Conservation (phyloP, 2,797 vertebrate genomes). For the Myotis planiceps region DNA sequence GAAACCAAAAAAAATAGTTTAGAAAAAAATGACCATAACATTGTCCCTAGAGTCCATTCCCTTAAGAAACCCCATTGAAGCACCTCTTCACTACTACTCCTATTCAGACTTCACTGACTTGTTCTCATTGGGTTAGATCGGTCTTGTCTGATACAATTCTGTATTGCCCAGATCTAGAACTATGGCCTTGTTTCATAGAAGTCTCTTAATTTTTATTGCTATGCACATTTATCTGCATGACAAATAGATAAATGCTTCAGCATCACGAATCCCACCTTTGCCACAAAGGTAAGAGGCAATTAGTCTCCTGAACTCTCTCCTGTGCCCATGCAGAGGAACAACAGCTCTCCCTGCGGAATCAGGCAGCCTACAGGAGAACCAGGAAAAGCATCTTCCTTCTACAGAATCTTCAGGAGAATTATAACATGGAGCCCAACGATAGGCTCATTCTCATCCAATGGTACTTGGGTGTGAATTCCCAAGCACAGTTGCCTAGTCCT, state of each 20-base stretch:
- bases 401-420: neutral
- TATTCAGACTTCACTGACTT: neutral
- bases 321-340: neutral
- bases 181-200: neutral
- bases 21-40: neutral
- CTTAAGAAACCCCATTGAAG: neutral
- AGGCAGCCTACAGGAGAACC: neutral
- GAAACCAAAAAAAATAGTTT: conserved; percentile 19
- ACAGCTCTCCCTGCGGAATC: neutral
- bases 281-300: neutral
- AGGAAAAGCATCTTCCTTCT: neutral
- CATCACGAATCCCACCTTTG: neutral
- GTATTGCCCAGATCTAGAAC: neutral
- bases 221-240: neutral
- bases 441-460: neutral
- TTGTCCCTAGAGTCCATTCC: no score
- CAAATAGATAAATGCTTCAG: neutral
- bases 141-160: neutral
- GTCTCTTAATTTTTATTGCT: neutral
- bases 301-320: neutral
- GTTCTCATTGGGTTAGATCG: neutral
- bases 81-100: neutral
- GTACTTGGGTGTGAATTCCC: neutral
- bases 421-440: neutral
- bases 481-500: neutral